Base-by-base conservation (phyloP, 2,113 vertebrate genomes). In the Lipophrys pholis region DNA sequence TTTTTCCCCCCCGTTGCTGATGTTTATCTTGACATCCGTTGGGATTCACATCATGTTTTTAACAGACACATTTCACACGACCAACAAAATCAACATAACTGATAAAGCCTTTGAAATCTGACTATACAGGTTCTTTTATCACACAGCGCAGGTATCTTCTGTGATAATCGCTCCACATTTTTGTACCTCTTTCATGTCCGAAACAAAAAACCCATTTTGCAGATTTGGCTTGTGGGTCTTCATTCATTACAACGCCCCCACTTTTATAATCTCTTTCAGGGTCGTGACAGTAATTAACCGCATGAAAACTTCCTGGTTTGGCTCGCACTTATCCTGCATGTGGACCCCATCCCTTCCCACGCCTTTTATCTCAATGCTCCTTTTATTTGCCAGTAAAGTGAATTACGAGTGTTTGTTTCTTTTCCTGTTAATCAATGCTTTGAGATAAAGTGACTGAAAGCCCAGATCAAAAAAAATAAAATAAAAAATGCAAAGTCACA, bases 251-350 rank as follows among this genome's bases (percentile, higher is more conserved):
- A 35, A 3, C 71, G 45, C 51, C 69, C 38, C 14, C 55, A 36
- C 2, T 4, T 9, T 16, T 6, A 5, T 35, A 53, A 73, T 77
- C 35, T n/a, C 35, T 73, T 15, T 45, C 79, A 77, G 60, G 69
- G 73, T 73, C 70, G 51, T 40, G 38, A 11, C 17, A 69, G 49
- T 72, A 67, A 86, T 78, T 69, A 77, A 11, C 58, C 52, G 14
- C 5, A 11, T 56, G 52, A 60, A 21, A 53, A 66, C 41, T 11
- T 70, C 43, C 42, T 52, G n/a, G n/a, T 65, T 73, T 83, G 58
- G 53, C 16, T 35, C 12, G 4, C 64, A 46, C 55, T 16, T 21
- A 72, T 54, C 16, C 48, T 7, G 38, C 67, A 59, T 66, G 5
- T 57, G 21, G 39, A 73, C 36, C 14, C 59, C 36, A 76, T 41